Base-by-base conservation (phyloP, 2,797 vertebrate species). In the Chaunax sp. region DNA sequence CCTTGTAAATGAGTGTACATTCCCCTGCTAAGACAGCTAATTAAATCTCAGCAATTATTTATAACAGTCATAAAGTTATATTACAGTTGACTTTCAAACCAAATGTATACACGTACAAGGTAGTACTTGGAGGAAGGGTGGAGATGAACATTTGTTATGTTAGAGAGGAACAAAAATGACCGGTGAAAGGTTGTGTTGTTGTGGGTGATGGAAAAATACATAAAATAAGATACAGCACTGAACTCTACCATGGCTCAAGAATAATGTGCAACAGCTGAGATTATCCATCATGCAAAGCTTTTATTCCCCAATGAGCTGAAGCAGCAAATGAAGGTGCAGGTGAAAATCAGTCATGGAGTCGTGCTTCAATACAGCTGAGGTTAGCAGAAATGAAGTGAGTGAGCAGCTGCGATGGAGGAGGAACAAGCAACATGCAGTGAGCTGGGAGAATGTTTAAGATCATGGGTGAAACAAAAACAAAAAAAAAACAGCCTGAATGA, bases 31-130 rank as follows among this genome's bases (percentile, higher is more conserved):
- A 54, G 38, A 69, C 73, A 25, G 52, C 56, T 84, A 83, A 90
- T 90, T 90, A 85, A 78, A 82, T 72, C 54, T 72, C 66, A 78
- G 66, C 50, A 80, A 82, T 89, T 80, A 86, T 85, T 87, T 70
- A 84, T 75, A 75, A 12, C 59, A 69, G 49, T 40, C 51, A 50
- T 78, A 56, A 72, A 82, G 61, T 87, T 71, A 49, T 73, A 85
- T 84, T 20, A 69, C 81, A 80, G 60, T 80, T 82, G 80, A 46
- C 77, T 79, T 63, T 73, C 52, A 37, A 60, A 54, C n/a, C 30
- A 65, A 69, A 61, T 47, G 8, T 15, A 35, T 72, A 43, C 35
- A 19, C 45, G 35, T 30, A 33, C 22, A 20, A 61, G 20, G 15
- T 40, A 19, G 43, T 1, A 3, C 23, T 37, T 8, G 26, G 28